These are phyloP conservation scores for Corvus cornix DNA, from an alignment of 2,113 vertebrate genomes.

Conservation along the genomic window DNA sequence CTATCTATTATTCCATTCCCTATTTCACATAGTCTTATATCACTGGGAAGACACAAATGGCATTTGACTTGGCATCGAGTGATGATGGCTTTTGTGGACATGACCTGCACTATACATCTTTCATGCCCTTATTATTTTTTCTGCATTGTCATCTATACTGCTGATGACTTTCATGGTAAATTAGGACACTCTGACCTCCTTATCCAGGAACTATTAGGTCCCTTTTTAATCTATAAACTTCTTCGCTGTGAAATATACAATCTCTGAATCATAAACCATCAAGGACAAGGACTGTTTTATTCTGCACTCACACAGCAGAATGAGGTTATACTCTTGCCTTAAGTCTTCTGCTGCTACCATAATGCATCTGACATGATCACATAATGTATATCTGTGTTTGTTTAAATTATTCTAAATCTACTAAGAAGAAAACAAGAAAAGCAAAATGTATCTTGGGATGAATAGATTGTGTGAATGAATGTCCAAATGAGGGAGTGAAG, in stretches of 20 bases:
- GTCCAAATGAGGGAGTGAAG: not conserved
- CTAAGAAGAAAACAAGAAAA: not conserved
- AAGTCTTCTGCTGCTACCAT: not conserved
- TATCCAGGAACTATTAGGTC: not conserved
- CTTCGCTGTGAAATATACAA: not conserved
- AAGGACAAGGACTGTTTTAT: not conserved
- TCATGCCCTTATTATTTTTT: slow-evolving; percentile 1
- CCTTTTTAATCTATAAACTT: not conserved
- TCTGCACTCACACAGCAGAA: not conserved
- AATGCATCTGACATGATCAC: not conserved
- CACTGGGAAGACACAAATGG: slow-evolving; percentile 32
- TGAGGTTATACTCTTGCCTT: not conserved
- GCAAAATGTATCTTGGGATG: not conserved
- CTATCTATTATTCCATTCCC: not conserved
- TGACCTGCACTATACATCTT: not conserved
- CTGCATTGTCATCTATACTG: not conserved
- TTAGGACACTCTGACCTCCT: not conserved
- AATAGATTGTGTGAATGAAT: not conserved
- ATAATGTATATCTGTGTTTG: not conserved
- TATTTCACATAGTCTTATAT: slow-evolving; percentile 15
- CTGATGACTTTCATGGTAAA: slow-evolving; percentile 1
- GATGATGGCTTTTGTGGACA: slow-evolving; percentile 6
- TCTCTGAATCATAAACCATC: not conserved
- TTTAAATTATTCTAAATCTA: not conserved
- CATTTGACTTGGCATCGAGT: not conserved